Conservation (phyloP, 2,888 invertebrate genomes). For the Graphium colonna region DNA sequence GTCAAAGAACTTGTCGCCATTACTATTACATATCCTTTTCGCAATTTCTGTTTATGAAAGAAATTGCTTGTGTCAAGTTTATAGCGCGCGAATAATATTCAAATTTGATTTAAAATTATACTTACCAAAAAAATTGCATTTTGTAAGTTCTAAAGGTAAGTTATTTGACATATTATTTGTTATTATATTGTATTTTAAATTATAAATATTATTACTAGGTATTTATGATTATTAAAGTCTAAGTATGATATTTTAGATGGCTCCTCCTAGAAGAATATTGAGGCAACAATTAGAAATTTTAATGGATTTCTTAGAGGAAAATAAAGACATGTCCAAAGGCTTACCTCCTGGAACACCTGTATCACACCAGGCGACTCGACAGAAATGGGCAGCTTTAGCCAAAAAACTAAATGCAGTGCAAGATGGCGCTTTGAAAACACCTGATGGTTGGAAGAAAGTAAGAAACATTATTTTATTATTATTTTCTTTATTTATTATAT, state of each 20-base stretch:
- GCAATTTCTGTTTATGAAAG: constrained; percentile 43
- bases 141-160: constrained; percentile 9
- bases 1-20: constrained; percentile 45
- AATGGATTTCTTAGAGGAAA: constrained; percentile 59
- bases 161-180: no score
- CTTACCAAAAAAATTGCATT: background rate
- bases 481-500: background rate
- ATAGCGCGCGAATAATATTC: constrained; percentile 45
- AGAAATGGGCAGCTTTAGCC: constrained; percentile 58
- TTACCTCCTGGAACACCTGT: constrained; percentile 48
- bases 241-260: constrained; percentile 55
- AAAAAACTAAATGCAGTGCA: constrained; percentile 60
- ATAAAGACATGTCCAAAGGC: constrained; percentile 58
- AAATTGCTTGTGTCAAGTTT: constrained; percentile 58
- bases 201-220: no score
- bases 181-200: no score
- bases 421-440: constrained; percentile 55
- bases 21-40: constrained; percentile 56
- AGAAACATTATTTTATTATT: background rate
- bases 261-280: constrained; percentile 62
- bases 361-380: constrained; percentile 48
- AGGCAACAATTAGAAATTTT: constrained; percentile 59
- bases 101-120: constrained; percentile 26
- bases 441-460: constrained; percentile 68
- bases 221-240: no score